Evolutionary conservation across 2,113 vertebrate genomes (phyloP).

Genomic region (Macquaria ambigua): DNA sequence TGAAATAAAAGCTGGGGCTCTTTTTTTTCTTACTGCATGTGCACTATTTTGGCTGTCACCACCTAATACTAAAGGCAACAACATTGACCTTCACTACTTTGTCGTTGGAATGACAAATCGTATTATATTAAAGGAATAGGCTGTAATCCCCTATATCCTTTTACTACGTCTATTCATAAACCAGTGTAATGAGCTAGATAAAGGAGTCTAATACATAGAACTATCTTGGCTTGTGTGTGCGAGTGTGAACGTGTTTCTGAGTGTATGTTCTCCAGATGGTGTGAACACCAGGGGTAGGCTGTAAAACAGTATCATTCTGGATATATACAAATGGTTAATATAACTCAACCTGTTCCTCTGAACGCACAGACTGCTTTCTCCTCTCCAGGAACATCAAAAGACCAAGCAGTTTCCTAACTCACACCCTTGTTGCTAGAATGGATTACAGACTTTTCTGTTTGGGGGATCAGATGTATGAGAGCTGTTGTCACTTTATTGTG

Average conservation of each 20-base stretch:
- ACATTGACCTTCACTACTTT: constrained; percentile 46
- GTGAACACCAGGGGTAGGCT: constrained; percentile 58
- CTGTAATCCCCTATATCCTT: constrained; percentile 52
- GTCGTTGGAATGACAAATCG: constrained; percentile 30
- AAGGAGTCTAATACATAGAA: constrained; percentile 39
- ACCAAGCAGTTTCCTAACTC: constrained; percentile 23
- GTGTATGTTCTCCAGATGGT: constrained; percentile 70
- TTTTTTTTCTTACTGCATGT: not conserved
- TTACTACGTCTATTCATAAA: constrained; percentile 48
- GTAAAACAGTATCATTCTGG: constrained; percentile 54
- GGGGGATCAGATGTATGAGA: not conserved
- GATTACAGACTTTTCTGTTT: constrained; percentile 41
- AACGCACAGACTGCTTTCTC: constrained; percentile 37
- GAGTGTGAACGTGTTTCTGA: constrained; percentile 39
- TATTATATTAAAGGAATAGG: constrained; percentile 52
- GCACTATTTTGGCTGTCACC: constrained; percentile 28
- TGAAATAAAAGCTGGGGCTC: constrained; percentile 21
- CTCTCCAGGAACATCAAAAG: constrained; percentile 48
- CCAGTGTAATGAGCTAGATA: constrained; percentile 61
- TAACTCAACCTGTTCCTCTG: constrained; percentile 59
- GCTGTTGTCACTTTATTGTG: constrained; percentile 33
- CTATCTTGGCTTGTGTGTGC: constrained; percentile 15
- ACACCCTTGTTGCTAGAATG: constrained; percentile 28
- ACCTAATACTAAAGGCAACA: constrained; percentile 24
- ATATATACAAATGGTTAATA: constrained; percentile 59